phyloP scores from a whole-genome alignment of 1,140 invertebrate genomes.

The Galleria mellonella region DNA sequence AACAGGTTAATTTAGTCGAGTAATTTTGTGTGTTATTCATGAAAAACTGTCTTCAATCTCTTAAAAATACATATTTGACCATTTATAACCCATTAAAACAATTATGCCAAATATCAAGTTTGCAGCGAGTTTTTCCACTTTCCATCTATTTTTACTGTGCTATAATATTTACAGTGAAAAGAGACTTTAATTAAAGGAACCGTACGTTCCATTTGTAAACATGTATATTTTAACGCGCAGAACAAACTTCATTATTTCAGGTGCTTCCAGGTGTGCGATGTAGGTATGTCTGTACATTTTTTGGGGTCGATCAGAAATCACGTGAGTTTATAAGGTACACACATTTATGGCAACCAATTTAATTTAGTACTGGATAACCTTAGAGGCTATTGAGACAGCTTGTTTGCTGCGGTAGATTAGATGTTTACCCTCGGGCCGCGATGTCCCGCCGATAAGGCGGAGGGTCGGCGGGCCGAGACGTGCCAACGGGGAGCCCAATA shows the following conservation, averaged over 20 bases:
- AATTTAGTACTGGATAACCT: constrained; percentile 49
- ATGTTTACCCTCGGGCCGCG: constrained; percentile 41
- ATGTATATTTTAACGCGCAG: neutral
- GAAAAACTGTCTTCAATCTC: too few relatives aligned
- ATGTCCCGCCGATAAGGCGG: constrained; percentile 42
- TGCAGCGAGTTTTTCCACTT: too few relatives aligned
- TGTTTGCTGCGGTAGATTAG: constrained; percentile 47
- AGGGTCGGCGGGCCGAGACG: constrained; percentile 22
- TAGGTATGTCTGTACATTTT: constrained; percentile 8
- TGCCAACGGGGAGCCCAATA: constrained; percentile 31
- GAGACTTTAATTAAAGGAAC: too few relatives aligned
- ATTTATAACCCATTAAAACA: too few relatives aligned
- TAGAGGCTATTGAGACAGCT: constrained; percentile 44
- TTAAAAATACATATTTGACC: too few relatives aligned
- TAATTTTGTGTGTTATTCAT: too few relatives aligned
- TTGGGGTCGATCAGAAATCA: constrained; percentile 8
- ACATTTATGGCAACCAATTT: constrained; percentile 35
- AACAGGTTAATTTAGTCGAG: too few relatives aligned
- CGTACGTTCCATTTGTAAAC: too few relatives aligned
- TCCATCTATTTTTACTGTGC: too few relatives aligned
- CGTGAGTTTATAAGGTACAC: constrained; percentile 1
- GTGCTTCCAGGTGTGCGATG: neutral
- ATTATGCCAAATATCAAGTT: too few relatives aligned
- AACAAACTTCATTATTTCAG: neutral
- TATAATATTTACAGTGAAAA: too few relatives aligned